Evolutionary conservation across 2,888 invertebrate species (phyloP), one percentile per base, ranked within the genome.

Genomic region (Lycocerus yunnanus): DNA sequence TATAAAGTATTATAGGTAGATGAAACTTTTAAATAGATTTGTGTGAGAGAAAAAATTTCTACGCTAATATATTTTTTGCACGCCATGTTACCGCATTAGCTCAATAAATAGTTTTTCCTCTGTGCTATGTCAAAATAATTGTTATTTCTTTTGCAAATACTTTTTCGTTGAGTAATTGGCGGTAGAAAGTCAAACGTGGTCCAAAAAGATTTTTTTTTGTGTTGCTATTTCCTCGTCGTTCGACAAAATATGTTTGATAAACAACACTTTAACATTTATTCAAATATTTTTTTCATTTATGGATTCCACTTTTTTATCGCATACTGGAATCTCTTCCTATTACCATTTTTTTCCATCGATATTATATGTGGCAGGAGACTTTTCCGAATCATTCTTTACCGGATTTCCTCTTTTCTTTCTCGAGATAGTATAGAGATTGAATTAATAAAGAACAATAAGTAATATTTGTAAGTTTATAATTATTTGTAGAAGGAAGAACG

Each of bases 1-100:
- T 68, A 67, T 67, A 27, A 67, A 63, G 13, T 63, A 63, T 43
- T 43, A 43, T 43, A 43, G 43, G 43, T 63, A 16, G 61, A 63
- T 63, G 61, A 63, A 63, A 15, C 18, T 63, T 20, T 16, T 18
- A 63, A 63, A 63, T 63, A 63, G 61, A 63, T 63, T 63, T 63
- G 61, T 63, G 61, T 63, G 18, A 16, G 43, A 43, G n/a, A 43
- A 43, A 43, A 43, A 43, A n/a, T 43, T 43, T 43, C 43, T n/a
- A 43, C n/a, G 43, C n/a, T 43, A 43, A 43, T 43, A 43, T 43
- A 43, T n/a, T n/a, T 43, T 43, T 43, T 43, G 43, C n/a, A 43
- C n/a, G 43, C 43, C 43, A 43, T n/a, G 43, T 43, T 43, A 43
- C 43, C n/a, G 43, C 43, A 43, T 43, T 43, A 6, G 43, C 43